phyloP scores from a whole-genome alignment of 2,797 vertebrate genomes.

The Rhadinocentrus ornatus region DNA sequence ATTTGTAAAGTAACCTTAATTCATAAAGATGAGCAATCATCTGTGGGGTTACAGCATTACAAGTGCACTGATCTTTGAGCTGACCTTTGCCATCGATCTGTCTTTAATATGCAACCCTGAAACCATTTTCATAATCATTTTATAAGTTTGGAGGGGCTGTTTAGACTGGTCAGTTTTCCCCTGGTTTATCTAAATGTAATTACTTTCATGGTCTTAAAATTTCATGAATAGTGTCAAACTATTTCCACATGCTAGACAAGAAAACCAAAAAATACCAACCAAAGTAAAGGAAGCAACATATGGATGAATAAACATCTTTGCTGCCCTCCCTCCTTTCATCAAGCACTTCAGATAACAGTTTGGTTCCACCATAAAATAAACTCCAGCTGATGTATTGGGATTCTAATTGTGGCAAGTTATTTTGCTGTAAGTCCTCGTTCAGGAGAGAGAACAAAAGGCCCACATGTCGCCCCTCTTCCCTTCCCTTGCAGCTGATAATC shows the following conservation, averaged over 20 bases:
- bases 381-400: conserved; percentile 75
- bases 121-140: conserved; percentile 34
- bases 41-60: conserved; percentile 61
- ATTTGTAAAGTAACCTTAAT: conserved; percentile 72
- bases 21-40: conserved; percentile 70
- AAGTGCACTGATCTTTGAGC: conserved; percentile 54
- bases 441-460: conserved; percentile 74
- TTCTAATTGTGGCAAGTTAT: conserved; percentile 77
- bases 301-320: conserved; percentile 16
- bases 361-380: conserved; percentile 66
- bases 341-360: conserved; percentile 50
- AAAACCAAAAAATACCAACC: conserved; percentile 29
- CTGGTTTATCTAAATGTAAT: neutral
- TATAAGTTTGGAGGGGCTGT: conserved; percentile 21
- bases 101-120: conserved; percentile 65
- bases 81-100: conserved; percentile 53
- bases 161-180: neutral
- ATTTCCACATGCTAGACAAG: neutral
- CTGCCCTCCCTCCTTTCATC: conserved; percentile 41
- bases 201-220: neutral
- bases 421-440: conserved; percentile 66
- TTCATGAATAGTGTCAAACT: neutral
- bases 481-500: conserved; percentile 78
- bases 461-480: conserved; percentile 58
- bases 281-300: conserved; percentile 23